Base-by-base conservation (phyloP, 2,888 invertebrate genomes). In the Drosophila mulleri region DNA sequence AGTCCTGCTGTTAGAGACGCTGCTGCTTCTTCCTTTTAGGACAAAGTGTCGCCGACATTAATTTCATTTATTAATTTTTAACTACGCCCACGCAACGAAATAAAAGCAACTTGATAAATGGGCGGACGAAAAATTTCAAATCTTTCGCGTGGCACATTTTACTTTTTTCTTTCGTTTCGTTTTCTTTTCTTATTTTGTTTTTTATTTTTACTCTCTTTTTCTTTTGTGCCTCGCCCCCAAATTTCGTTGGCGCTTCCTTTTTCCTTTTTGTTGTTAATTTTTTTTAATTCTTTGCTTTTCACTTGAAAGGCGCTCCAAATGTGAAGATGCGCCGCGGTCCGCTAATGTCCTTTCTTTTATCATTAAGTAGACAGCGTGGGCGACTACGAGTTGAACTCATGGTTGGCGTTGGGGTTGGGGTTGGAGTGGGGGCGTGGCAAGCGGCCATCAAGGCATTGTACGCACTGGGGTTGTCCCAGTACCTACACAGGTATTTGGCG, bases 61-160 rank as follows among this genome's bases (percentile, higher is more conserved):
- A 90, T 90, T 91, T 91, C 87, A 90, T 90, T 90, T 90, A 90
- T 90, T 90, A 90, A 90, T 90, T 90, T 90, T 88, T 89, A 85
- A 85, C 84, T 85, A 85, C 84, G 90, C 90, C 90, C 88, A 77
- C 86, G 86, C 88, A 84, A 74, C 64, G 71, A 85, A 84, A 85
- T 85, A 89, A 89, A 89, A 89, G 84, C 90, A 85, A 88, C 88
- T 85, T 85, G 88, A 85, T 89, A 89, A 85, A 85, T 85, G 84
- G 83, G 83, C 65, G 70, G 65, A 62, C 68, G 61, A 64, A 85
- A 78, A 78, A 75, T 82, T 83, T 67, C 61, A 85, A 85, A 84
- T 84, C 85, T 82, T 83, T 71, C 48, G 70, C 81, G 74, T 80
- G 74, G 83, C 80, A 80, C 86, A 85, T 88, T 89, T 84, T 80